Conservation (phyloP, 2,797 vertebrate species). For the Sphenopsis melanotis region DNA sequence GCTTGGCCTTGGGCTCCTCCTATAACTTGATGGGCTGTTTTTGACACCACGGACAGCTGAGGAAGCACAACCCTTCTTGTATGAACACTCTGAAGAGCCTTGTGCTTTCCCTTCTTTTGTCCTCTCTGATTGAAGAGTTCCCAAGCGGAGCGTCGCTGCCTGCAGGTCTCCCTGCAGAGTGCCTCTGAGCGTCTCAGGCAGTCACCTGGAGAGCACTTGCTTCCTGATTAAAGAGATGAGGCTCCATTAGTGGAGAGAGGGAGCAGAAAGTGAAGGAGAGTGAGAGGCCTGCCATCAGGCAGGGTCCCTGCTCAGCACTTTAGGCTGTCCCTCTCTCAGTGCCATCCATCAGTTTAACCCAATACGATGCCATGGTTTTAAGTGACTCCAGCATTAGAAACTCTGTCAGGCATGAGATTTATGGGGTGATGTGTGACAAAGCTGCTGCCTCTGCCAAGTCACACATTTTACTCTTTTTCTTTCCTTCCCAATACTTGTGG, state of each 20-base stretch:
- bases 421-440: not conserved
- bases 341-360: slow-evolving; percentile 59
- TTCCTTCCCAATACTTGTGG: not conserved
- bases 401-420: slow-evolving; percentile 51
- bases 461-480: not conserved
- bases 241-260: not conserved
- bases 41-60: not conserved
- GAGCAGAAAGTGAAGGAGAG: not conserved
- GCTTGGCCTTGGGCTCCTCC: not conserved
- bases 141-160: not conserved
- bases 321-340: not conserved
- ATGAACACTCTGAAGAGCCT: not conserved
- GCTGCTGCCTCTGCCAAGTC: slow-evolving; percentile 11
- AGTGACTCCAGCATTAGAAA: slow-evolving; percentile 44
- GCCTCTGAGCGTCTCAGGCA: not conserved
- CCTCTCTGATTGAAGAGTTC: not conserved
- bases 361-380: slow-evolving; percentile 4
- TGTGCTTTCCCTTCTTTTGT: not conserved
- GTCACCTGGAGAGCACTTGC: not conserved
- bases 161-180: not conserved
- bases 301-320: not conserved
- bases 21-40: not conserved
- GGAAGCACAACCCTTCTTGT: not conserved
- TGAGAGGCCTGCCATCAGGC: not conserved
- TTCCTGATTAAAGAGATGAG: slow-evolving; percentile 14